Evolutionary conservation across 2,797 vertebrate species (phyloP), one percentile per base, ranked within the genome.

Genomic region (Danio jaintianensis): DNA sequence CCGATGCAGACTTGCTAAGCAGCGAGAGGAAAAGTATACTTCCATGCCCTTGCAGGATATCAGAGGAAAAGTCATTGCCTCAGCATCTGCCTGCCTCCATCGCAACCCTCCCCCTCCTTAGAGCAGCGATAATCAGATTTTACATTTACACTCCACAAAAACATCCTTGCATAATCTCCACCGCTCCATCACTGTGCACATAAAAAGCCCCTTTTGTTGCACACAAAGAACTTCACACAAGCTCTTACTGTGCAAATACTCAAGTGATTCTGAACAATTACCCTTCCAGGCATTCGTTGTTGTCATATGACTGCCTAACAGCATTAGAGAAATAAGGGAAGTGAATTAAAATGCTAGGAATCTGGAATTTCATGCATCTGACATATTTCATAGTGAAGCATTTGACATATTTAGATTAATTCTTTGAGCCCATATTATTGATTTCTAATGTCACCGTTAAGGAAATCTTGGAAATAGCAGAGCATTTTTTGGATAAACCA

Each of bases 91-190:
- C 58, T 87, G 88, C 82, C 88, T 87, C 86, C 89, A 88, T 87
- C 86, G 87, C 81, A 42, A 29, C 81, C 82, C 86, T 45, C 53
- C 48, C 70, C 71, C 77, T 67, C 53, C 50, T 69, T 29, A 29
- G 29, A 62, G 61, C 82, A 7, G 68, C 43, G 48, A 80, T 94
- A 93, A 93, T 93, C 93, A 92, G 91, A 93, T 94, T 94, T 92
- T 87, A 91, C 90, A 91, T 93, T 91, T 88, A 92, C 87, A 90
- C 91, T 90, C 87, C 80, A 89, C 90, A 91, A 91, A 93, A 92
- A 90, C 93, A 91, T 91, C 91, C 81, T 42, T 4, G 83, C 81
- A 77, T 92, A 92, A 93, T 93, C 90, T 70, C 86, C 79, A 87
- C 87, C 78, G 86, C 85, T 86, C 89, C 86, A 88, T 89, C 88